Evolutionary conservation across 2,113 vertebrate species (phyloP).

Genomic region (Marmota monax): DNA sequence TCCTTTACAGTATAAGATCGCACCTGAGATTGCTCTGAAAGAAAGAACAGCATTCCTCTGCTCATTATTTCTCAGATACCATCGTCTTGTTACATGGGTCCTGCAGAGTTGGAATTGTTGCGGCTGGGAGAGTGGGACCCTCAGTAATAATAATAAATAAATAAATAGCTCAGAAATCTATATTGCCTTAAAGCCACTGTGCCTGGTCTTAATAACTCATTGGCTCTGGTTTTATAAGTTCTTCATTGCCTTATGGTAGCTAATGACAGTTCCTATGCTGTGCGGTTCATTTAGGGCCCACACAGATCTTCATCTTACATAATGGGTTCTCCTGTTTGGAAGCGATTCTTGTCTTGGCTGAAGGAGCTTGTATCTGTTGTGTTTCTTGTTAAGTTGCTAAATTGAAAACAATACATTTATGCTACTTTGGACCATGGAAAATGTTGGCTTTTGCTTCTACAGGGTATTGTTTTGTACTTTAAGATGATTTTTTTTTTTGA

Average conservation of each 20-base stretch:
- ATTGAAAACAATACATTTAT: slow-evolving; percentile 35
- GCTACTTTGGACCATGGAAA: not conserved
- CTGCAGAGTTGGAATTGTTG: slow-evolving; percentile 89
- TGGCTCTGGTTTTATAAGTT: slow-evolving; percentile 23
- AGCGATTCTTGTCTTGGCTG: not conserved
- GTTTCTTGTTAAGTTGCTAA: slow-evolving; percentile 48
- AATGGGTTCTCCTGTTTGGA: slow-evolving; percentile 27
- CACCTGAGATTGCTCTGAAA: slow-evolving; percentile 93
- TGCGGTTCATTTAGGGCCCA: slow-evolving; percentile 34
- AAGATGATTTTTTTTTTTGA: not conserved
- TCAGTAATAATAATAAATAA: slow-evolving; percentile 83
- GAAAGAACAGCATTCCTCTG: slow-evolving; percentile 85
- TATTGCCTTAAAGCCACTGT: slow-evolving; percentile 75
- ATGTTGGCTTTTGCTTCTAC: not conserved
- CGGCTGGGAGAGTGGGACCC: slow-evolving; percentile 71
- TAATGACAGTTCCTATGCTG: not conserved
- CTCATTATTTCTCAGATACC: slow-evolving; percentile 94
- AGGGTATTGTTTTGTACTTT: not conserved
- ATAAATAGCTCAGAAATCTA: slow-evolving; percentile 80
- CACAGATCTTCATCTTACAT: slow-evolving; percentile 12
- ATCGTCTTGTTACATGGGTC: slow-evolving; percentile 93
- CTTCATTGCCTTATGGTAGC: slow-evolving; percentile 44
- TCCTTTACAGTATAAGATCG: slow-evolving; percentile 94
- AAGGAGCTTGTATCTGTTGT: slow-evolving; percentile 26
- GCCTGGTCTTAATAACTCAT: slow-evolving; percentile 62